Conservation (phyloP, 2,113 vertebrate genomes). For the Toxotes chatareus region DNA sequence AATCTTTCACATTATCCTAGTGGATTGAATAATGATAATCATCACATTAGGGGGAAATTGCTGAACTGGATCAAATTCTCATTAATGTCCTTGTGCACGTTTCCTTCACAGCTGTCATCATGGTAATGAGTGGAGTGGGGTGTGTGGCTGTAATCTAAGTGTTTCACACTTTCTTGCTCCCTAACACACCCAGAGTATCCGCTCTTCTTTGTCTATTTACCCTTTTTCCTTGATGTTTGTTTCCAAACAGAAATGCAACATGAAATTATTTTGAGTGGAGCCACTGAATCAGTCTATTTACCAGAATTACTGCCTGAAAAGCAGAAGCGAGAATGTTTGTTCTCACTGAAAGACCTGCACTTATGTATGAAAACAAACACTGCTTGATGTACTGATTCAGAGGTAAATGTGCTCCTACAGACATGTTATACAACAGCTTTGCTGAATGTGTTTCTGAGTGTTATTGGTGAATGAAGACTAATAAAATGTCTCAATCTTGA, state of each 20-base stretch:
- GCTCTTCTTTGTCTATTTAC: not conserved
- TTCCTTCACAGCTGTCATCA: conserved; percentile 4
- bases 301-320: no score
- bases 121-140: conserved; percentile 22
- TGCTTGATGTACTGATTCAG: not conserved
- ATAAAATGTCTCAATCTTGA: not conserved
- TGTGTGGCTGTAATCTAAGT: conserved; percentile 9
- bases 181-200: conserved; percentile 3
- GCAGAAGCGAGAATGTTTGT: no score
- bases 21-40: conserved; percentile 25
- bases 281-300: conserved; percentile 15
- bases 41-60: conserved; percentile 1
- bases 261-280: conserved; percentile 18
- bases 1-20: not conserved
- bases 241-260: conserved; percentile 25
- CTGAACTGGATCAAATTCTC: conserved; percentile 29
- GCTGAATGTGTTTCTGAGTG: not conserved
- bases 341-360: no score
- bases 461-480: not conserved
- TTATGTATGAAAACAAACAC: no score
- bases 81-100: conserved; percentile 19
- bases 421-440: not conserved
- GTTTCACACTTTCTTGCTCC: conserved; percentile 13
- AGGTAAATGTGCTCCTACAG: no score
- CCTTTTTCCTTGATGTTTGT: conserved; percentile 19